phyloP scores from a whole-genome alignment of 2,113 vertebrate genomes.

The Pica pica region DNA sequence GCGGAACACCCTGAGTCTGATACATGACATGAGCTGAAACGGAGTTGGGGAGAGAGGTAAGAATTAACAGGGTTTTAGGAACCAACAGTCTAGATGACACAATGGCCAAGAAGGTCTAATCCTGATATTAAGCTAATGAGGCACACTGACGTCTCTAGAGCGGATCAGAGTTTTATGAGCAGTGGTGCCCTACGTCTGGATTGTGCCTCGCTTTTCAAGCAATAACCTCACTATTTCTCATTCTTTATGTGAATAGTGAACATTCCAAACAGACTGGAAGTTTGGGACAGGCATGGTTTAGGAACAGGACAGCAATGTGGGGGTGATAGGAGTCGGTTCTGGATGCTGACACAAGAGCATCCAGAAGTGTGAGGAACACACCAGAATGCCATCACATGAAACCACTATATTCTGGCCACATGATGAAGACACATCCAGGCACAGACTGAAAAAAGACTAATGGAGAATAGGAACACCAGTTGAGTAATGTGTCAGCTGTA shows the following conservation, averaged over 20 bases:
- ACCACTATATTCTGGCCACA: not conserved
- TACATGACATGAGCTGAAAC: not conserved
- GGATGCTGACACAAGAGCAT: rapidly evolving
- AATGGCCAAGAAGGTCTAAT: not conserved
- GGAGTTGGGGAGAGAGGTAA: not conserved
- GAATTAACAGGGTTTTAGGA: not conserved
- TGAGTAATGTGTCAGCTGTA: not conserved
- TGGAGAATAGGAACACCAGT: not conserved
- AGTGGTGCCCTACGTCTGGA: not conserved
- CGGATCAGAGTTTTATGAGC: not conserved
- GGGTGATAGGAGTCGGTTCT: not conserved
- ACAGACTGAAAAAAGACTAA: not conserved
- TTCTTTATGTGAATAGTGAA: not conserved
- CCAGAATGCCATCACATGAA: not conserved
- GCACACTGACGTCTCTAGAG: not conserved
- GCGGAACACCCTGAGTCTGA: not conserved
- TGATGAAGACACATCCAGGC: not conserved
- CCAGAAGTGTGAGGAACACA: not conserved
- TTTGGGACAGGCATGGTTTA: not conserved
- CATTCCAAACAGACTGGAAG: not conserved
- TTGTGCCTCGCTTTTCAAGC: not conserved
- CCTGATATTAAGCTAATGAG: not conserved
- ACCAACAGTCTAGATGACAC: not conserved
- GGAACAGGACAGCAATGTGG: not conserved
- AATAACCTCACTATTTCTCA: not conserved